These are phyloP conservation scores for Melipona bicolor DNA, from an alignment of 2,888 invertebrate genomes.

Conservation along the genomic window DNA sequence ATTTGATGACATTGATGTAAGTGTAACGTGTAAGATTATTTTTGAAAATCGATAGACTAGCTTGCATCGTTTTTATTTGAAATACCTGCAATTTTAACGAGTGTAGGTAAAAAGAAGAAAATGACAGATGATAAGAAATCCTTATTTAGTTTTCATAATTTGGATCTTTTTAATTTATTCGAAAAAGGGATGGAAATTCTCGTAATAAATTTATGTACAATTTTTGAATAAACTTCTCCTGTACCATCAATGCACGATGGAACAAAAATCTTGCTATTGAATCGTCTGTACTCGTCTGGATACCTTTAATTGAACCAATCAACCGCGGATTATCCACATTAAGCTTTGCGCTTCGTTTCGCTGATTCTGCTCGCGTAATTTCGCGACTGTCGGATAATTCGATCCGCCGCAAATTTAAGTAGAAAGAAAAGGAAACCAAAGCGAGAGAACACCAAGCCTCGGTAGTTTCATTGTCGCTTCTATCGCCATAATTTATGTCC, in stretches of 20 bases:
- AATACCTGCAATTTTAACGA: no score
- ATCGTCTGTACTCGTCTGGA: conserved; percentile 48
- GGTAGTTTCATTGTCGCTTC: background rate
- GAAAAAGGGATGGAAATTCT: no score
- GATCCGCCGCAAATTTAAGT: conserved; percentile 58
- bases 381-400: conserved; percentile 65
- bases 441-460: background rate
- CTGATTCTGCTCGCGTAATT: conserved; percentile 66
- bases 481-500: background rate
- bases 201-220: background rate
- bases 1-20: no score
- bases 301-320: conserved; percentile 79
- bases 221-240: background rate
- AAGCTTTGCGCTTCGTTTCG: conserved; percentile 71
- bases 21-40: no score
- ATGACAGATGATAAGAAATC: no score
- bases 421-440: conserved; percentile 37
- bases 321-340: conserved; percentile 79
- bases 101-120: no score
- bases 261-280: conserved; percentile 25
- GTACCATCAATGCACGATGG: background rate
- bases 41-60: no score
- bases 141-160: no score
- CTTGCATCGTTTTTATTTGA: no score
- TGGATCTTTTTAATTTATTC: background rate